These are phyloP conservation scores for Notamacropus eugenii DNA, from an alignment of 2,797 vertebrate genomes.

Conservation along the genomic window DNA sequence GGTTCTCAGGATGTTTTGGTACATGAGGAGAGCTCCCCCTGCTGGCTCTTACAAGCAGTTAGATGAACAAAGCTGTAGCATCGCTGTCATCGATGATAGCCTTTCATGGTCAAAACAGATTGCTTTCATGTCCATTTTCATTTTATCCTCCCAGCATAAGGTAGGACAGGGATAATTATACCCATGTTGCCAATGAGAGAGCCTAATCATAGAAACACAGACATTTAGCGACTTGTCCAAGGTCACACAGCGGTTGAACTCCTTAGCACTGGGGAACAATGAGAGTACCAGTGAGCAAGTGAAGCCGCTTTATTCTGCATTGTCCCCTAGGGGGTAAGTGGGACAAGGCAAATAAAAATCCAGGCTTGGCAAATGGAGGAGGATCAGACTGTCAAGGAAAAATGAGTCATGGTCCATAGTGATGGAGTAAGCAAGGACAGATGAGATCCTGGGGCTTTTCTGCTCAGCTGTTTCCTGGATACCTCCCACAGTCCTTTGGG, in stretches of 20 bases:
- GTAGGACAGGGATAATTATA: background rate
- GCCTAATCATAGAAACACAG: background rate
- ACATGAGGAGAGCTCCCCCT: conserved; percentile 66
- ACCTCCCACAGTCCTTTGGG: conserved; percentile 41
- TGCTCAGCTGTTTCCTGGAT: conserved; percentile 44
- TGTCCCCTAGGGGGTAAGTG: conserved; percentile 21
- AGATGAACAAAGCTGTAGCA: background rate
- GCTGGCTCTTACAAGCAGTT: conserved; percentile 16
- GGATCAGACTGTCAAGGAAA: conserved; percentile 50
- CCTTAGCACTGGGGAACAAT: background rate
- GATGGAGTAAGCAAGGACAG: background rate
- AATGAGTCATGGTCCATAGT: conserved; percentile 55
- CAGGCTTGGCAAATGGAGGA: conserved; percentile 50
- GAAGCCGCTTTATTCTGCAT: conserved; percentile 51
- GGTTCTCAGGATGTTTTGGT: background rate
- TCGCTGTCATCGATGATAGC: background rate
- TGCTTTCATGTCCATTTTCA: background rate
- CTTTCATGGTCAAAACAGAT: conserved; percentile 23
- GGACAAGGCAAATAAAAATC: conserved; percentile 34
- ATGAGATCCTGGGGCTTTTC: conserved; percentile 16
- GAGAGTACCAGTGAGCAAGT: conserved; percentile 37
- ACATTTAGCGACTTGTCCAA: conserved; percentile 7
- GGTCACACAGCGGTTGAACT: background rate
- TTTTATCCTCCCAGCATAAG: background rate
- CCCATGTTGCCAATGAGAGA: background rate